Conservation (phyloP, 2,888 invertebrate species). For the Lycocerus yunnanus region DNA sequence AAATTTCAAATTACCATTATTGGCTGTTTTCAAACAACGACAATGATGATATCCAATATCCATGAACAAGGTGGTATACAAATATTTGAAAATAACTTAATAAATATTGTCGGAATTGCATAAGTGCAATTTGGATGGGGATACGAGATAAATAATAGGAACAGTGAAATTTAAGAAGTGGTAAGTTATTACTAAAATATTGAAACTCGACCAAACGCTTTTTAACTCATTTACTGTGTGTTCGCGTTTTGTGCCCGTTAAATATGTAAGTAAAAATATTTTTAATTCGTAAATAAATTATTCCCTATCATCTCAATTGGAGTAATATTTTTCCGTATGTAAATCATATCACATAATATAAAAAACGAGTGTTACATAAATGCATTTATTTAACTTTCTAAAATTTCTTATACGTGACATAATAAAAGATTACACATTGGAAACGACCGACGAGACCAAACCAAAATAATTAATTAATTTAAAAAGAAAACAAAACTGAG, state of each 20-base stretch:
- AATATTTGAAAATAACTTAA: background rate
- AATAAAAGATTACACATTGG: background rate
- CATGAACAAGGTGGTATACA: too few relatives aligned
- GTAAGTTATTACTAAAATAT: background rate
- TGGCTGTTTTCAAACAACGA: too few relatives aligned
- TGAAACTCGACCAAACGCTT: background rate
- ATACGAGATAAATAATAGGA: background rate
- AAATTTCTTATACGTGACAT: background rate
- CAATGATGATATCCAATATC: too few relatives aligned
- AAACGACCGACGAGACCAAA: background rate
- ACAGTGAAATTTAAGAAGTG: background rate
- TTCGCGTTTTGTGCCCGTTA: background rate
- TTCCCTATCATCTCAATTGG: background rate
- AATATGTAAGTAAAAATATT: background rate
- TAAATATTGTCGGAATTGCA: background rate
- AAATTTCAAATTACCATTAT: too few relatives aligned
- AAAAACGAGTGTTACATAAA: background rate
- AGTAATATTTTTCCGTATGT: background rate
- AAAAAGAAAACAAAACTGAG: background rate
- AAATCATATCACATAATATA: background rate
- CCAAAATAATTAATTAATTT: background rate
- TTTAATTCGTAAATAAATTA: background rate
- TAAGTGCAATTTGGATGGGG: background rate
- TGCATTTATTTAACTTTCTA: background rate
- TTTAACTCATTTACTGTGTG: background rate